These are phyloP conservation scores for Clunio marinus DNA, from an alignment of 2,888 invertebrate species.

Conservation along the genomic window DNA sequence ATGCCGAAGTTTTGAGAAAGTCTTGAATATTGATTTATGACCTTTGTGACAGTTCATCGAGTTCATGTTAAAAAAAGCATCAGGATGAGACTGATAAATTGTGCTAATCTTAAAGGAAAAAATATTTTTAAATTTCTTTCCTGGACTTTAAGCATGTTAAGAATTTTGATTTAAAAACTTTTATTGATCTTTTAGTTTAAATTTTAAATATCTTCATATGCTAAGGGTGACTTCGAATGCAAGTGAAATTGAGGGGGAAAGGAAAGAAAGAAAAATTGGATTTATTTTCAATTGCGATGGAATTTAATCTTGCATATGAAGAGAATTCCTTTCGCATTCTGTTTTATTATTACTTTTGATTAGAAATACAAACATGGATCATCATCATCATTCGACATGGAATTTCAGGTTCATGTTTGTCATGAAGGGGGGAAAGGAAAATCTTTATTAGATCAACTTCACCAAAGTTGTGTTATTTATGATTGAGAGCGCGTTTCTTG, in stretches of 20 bases:
- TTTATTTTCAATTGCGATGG: constrained; percentile 36
- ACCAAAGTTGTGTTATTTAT: no score
- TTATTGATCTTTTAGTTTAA: no score
- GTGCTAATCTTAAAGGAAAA: no score
- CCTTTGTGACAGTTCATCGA: no score
- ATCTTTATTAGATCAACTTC: constrained; percentile 30
- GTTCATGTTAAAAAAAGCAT: no score
- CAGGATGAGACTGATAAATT: no score
- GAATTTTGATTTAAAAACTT: no score
- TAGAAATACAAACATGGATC: constrained; percentile 25
- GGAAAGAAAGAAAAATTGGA: background rate
- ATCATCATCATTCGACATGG: constrained; percentile 9
- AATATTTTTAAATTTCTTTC: no score
- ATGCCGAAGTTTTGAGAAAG: constrained; percentile 5
- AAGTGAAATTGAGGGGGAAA: background rate
- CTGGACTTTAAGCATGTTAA: no score
- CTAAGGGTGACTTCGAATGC: background rate
- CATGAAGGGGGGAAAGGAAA: background rate
- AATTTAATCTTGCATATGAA: constrained; percentile 39
- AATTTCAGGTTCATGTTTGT: constrained; percentile 12
- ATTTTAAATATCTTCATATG: no score
- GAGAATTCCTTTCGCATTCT: constrained; percentile 27
- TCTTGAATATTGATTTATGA: background rate
- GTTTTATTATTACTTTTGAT: constrained; percentile 33
- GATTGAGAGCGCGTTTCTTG: background rate